Percentiles rank a stretch among this genome's conserved stretches.
These are phyloP conservation scores for Rhagoletis zephyria DNA, from an alignment of 1,140 invertebrate species.

Conservation along the genomic window DNA sequence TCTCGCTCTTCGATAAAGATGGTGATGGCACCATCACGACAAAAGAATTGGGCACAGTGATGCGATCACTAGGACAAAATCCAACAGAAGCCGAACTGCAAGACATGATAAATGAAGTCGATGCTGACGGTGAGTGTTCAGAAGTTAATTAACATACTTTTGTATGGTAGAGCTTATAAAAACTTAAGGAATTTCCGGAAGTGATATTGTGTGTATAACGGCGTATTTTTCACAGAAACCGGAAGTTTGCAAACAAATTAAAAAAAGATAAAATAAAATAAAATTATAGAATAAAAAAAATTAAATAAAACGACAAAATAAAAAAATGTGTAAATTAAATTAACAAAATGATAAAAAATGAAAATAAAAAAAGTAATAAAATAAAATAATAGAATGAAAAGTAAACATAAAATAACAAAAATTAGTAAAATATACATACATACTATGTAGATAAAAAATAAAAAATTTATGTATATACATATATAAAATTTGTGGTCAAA, in stretches of 20 bases:
- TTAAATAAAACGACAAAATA: background rate
- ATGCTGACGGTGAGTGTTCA: conserved; percentile 90
- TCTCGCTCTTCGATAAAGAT: conserved; percentile 99
- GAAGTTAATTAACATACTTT: background rate
- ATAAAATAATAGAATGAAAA: background rate
- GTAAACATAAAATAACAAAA: background rate
- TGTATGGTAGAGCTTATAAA: background rate
- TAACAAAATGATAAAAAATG: background rate
- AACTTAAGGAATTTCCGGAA: no score
- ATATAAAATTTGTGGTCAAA: no score
- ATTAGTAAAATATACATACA: background rate
- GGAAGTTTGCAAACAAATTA: background rate
- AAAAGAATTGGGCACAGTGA: conserved; percentile 99
- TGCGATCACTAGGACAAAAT: conserved; percentile 98
- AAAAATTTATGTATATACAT: no score
- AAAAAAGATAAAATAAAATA: background rate
- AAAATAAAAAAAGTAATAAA: background rate
- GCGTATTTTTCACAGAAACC: no score
- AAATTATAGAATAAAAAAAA: background rate
- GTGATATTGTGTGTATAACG: no score
- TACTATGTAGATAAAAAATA: no score
- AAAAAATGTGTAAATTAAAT: background rate
- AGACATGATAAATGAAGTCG: conserved; percentile 99
- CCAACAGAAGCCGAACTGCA: conserved; percentile 99
- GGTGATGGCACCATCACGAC: conserved; percentile 99